Percentiles rank a stretch among this genome's conserved stretches.
Evolutionary conservation across 2,888 invertebrate species (phyloP).

Genomic region (Protodeltote pygarga): DNA sequence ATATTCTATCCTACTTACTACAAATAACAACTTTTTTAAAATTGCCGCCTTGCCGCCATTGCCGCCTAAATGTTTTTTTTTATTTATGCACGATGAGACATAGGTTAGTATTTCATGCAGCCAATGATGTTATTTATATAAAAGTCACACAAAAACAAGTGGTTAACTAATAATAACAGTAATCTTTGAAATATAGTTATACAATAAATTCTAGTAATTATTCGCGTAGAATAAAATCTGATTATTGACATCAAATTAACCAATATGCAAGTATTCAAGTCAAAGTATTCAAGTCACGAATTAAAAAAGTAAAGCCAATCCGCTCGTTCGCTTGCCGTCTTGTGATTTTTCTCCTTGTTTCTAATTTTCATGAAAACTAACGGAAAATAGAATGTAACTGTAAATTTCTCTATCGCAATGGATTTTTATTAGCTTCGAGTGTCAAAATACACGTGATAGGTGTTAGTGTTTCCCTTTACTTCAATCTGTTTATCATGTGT

Average conservation of each 20-base stretch:
- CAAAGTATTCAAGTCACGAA: slow-evolving; percentile 33
- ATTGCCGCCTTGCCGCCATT: too few species aligned
- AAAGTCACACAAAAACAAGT: too few species aligned
- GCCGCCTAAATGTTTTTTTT: too few species aligned
- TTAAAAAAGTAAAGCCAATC: slow-evolving; percentile 54
- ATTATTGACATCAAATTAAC: background rate
- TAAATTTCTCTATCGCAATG: slow-evolving; percentile 59
- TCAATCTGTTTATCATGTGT: slow-evolving; percentile 73
- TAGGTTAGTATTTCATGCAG: too few species aligned
- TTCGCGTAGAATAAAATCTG: too few species aligned
- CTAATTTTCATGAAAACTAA: slow-evolving; percentile 78
- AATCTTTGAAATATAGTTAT: too few species aligned
- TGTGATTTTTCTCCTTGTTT: slow-evolving; percentile 74
- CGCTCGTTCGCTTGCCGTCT: slow-evolving; percentile 65
- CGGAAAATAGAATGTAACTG: slow-evolving; percentile 77
- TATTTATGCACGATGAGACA: too few species aligned
- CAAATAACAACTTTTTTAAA: too few species aligned
- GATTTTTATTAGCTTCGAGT: slow-evolving; percentile 43
- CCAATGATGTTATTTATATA: too few species aligned
- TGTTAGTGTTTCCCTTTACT: slow-evolving; percentile 48
- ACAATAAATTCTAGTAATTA: too few species aligned
- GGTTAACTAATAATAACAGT: too few species aligned
- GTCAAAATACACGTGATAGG: slow-evolving; percentile 36
- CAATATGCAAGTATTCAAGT: slow-evolving; percentile 32
- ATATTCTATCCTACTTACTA: too few species aligned